These are phyloP conservation scores for Otus scops DNA, from an alignment of 2,797 vertebrate genomes.

Conservation along the genomic window DNA sequence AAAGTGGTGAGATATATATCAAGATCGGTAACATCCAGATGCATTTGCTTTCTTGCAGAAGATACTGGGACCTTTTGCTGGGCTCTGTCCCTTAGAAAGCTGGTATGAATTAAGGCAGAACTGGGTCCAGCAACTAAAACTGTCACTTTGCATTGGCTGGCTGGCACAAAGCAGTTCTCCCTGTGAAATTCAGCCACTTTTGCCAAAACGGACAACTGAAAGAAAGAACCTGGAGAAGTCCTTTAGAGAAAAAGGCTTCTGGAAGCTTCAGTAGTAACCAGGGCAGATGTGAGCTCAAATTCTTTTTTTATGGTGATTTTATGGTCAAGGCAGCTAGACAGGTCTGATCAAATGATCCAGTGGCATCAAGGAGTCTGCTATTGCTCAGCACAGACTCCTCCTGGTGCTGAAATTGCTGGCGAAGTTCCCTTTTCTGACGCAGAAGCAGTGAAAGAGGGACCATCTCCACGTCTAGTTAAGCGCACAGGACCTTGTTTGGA, in stretches of 20 bases:
- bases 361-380: background rate
- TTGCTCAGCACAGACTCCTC: background rate
- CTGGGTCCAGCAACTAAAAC: background rate
- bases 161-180: background rate
- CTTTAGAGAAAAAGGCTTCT: background rate
- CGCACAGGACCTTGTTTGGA: background rate
- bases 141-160: background rate
- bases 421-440: background rate
- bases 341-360: background rate
- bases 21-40: background rate
- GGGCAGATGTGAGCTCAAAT: background rate
- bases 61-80: background rate
- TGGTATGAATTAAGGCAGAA: background rate
- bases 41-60: background rate
- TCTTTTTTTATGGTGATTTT: background rate
- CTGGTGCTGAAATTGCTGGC: background rate
- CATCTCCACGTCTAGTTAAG: background rate
- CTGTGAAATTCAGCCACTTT: background rate
- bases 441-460: background rate
- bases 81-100: background rate
- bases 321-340: background rate
- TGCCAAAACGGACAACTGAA: background rate
- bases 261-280: background rate
- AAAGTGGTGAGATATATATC: background rate
- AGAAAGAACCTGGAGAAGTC: background rate